Conservation (phyloP, 2,888 invertebrate species). For the Eupithecia pulchellata region DNA sequence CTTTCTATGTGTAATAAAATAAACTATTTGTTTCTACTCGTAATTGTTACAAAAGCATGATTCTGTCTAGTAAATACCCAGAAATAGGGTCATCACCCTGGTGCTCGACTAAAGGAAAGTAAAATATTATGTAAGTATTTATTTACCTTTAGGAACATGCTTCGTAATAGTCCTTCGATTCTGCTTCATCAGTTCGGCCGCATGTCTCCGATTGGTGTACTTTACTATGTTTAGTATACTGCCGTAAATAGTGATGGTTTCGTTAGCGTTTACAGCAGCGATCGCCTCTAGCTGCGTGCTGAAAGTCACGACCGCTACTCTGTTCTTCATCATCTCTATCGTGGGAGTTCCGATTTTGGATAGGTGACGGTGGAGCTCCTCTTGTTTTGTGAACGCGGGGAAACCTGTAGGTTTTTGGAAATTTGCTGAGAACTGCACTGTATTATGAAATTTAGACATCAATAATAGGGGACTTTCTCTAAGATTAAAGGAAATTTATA, state of each 20-base stretch:
- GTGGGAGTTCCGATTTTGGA: conserved; percentile 55
- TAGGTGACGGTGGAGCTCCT: conserved; percentile 62
- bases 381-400: conserved; percentile 62
- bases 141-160: conserved; percentile 2
- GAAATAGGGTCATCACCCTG: background rate
- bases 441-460: background rate
- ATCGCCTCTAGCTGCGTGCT: conserved; percentile 45
- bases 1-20: too few species aligned
- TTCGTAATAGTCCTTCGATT: conserved; percentile 25
- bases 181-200: conserved; percentile 23
- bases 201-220: conserved; percentile 42
- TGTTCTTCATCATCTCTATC: conserved; percentile 53
- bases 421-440: background rate
- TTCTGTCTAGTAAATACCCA: background rate
- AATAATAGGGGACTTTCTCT: background rate
- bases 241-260: conserved; percentile 63
- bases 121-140: background rate
- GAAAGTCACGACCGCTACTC: conserved; percentile 56
- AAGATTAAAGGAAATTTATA: background rate
- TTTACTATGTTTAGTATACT: conserved; percentile 57
- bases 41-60: too few species aligned
- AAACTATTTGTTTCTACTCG: too few species aligned
- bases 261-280: conserved; percentile 50
- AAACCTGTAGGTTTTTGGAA: conserved; percentile 56
- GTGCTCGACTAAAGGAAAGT: background rate